Base-by-base conservation (phyloP, 2,888 invertebrate species). In the Physocephala rufipes region DNA sequence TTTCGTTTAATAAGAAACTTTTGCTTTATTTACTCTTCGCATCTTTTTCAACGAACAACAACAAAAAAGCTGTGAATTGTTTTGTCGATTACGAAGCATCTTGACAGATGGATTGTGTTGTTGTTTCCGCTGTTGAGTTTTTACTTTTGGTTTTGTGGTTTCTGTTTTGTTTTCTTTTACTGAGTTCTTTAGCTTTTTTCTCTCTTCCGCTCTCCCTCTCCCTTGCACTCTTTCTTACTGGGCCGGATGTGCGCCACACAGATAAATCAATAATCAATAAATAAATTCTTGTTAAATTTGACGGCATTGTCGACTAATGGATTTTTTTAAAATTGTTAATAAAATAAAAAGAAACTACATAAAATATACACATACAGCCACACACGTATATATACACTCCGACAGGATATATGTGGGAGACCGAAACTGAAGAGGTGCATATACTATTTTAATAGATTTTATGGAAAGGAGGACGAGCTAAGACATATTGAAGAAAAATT, bases 1-100 rank as follows among this genome's bases (percentile, higher is more conserved):
- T 36, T 36, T 36, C 36, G 4, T 36, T 7, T 7, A 36, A 36
- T 36, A 36, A 36, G 36, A 36, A 36, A 36, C 36, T 36, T 36
- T 36, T 36, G 4, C 36, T 9, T 36, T 68, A 61, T 68, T 68
- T 68, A 62, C 61, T 61, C 36, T 51, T 68, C 51, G 36, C 62
- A 68, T 62, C 4, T 36, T 36, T 36, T 36, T n/a, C n/a, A n/a
- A n/a, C n/a, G n/a, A n/a, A n/a, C n/a, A n/a, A n/a, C n/a, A n/a
- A n/a, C n/a, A 61, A 51, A 68, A 68, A 51, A 62, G 68, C 36
- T 68, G 68, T 68, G 68, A 68, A 68, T 51, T 51, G 47, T 47
- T 68, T 47, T 47, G 30, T 45, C 47, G 67, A 61, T 67, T 67
- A 61, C 53, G 2, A 21, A 58, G 28, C 28, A 24, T 9, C n/a